Evolutionary conservation across 2,888 invertebrate species (phyloP).

Genomic region (Caenorhabditis sp.): DNA sequence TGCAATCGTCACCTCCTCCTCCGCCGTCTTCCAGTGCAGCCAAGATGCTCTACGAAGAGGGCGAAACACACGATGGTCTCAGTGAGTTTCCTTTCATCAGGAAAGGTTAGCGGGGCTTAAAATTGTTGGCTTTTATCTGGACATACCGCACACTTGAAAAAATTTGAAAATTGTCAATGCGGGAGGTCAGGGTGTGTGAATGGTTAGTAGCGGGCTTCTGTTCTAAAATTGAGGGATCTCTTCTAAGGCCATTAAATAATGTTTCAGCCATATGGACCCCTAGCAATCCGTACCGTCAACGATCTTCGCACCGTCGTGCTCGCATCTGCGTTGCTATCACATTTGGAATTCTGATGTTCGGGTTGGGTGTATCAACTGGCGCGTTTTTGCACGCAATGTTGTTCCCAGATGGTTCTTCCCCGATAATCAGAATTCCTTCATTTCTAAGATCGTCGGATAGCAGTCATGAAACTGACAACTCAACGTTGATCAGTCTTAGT

Average conservation of each 20-base stretch:
- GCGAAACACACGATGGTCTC: slow-evolving; percentile 46
- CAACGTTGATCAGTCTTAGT: slow-evolving; percentile 3
- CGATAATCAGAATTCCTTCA: slow-evolving; percentile 39
- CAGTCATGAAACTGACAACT: slow-evolving; percentile 7
- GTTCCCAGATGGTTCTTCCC: slow-evolving; percentile 59
- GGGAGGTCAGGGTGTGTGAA: too few species aligned
- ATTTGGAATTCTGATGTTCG: slow-evolving; percentile 63
- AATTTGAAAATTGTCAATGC: too few species aligned
- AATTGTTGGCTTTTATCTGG: too few species aligned
- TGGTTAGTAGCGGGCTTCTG: too few species aligned
- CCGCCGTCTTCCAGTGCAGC: slow-evolving; percentile 50
- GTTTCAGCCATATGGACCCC: slow-evolving; percentile 50
- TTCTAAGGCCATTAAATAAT: not conserved
- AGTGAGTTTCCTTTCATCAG: slow-evolving; percentile 38
- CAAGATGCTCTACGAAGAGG: slow-evolving; percentile 60
- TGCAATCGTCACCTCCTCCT: slow-evolving; percentile 47
- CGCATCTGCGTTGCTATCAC: slow-evolving; percentile 45
- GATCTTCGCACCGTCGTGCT: slow-evolving; percentile 12
- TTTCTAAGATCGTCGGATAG: slow-evolving; percentile 3
- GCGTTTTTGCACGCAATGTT: slow-evolving; percentile 67
- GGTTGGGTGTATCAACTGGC: slow-evolving; percentile 69
- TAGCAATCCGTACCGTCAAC: slow-evolving; percentile 17
- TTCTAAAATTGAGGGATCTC: not conserved
- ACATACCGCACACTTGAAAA: too few species aligned
- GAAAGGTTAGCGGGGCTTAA: not conserved